Evolutionary conservation across 2,888 invertebrate species (phyloP), one percentile per base, ranked within the genome.

Genomic region (Deilephila elpenor): DNA sequence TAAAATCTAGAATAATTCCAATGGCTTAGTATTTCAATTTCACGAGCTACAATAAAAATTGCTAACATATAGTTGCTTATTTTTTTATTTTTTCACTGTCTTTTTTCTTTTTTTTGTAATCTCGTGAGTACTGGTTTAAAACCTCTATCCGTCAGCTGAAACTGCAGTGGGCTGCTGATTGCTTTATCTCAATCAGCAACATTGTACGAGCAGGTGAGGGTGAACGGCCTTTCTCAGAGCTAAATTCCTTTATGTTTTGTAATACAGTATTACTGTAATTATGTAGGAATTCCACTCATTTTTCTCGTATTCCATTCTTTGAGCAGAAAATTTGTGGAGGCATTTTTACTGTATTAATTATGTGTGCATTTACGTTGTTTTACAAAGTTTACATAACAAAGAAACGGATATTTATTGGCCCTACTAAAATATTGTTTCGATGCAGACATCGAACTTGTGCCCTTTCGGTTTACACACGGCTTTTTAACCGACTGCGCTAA

Each of bases 161-260:
- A 25, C 17, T 61, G 17, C 32, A 29, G 4, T 32, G 29, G 29
- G 29, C 29, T 32, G 60, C 4, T 29, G 25, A 8, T 37, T 34
- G 11, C n/a, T n/a, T 64, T 37, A 64, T 64, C 34, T 64, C 64
- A 64, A 64, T 64, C 64, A 64, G n/a, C 64, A 61, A 19, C 37
- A 37, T n/a, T 19, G 32, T 34, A 37, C 62, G 34, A 64, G 64
- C 64, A n/a, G 60, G 17, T 59, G 32, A 64, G 37, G 64, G 64
- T 64, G 34, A 64, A 64, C 64, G 34, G 37, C 64, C 64, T 64
- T 64, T 64, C 64, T 37, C 37, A n/a, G 37, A 37, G 37, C 37
- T 37, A 37, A 64, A 64, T 64, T 20, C 37, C 64, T 37, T 64
- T 64, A 64, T 37, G 37, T 64, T 64, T 64, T 64, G 34, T 64